Base-by-base conservation (phyloP, 2,113 vertebrate species). In the Microcebus murinus region DNA sequence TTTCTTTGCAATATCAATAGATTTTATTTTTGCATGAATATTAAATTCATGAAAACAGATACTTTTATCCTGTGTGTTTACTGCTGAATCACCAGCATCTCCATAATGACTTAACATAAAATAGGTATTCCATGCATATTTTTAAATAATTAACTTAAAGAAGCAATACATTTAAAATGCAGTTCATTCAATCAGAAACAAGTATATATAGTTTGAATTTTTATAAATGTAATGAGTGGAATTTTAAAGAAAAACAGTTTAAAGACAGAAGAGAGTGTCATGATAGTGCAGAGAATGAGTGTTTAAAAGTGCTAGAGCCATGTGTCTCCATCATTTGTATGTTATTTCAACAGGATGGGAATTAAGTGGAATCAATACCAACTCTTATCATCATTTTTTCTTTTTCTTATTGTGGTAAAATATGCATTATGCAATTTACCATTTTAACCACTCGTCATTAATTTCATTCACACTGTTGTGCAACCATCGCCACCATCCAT, bases 131-230 rank as follows among this genome's bases (percentile, higher is more conserved):
- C 42, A 25, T 76, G 59, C 50, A 34, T 45, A 77, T 31, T 77
- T 48, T 14, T 59, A 45, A 87, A 57, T 29, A 3, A n/a, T 14
- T 71, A 36, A 31, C 17, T 21, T 45, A 34, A 61, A 15, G 3
- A 13, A 29, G 17, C 3, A 59, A 42, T 25, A 71, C 27, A 34
- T 84, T 61, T 85, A 31, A 84, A 90, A 71, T 31, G 18, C 1
- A 79, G 12, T 4, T 71, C n/a, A 29, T 65, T n/a, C 14, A 10
- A 4, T 31, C 13, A 57, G 10, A 50, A 94, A n/a, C 13, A 48
- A 6, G 1, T 21, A 3, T 6, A 50, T 0, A 2, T 21, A 21
- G 13, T 27, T 59, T 67, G 0, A 87, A 81, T 11, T 61, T 82
- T 48, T 52, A 29, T 25, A 73, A 67, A 21, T 50, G 8, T 76